Evolutionary conservation across 2,888 invertebrate species (phyloP).

Genomic region (Troilus luridus): DNA sequence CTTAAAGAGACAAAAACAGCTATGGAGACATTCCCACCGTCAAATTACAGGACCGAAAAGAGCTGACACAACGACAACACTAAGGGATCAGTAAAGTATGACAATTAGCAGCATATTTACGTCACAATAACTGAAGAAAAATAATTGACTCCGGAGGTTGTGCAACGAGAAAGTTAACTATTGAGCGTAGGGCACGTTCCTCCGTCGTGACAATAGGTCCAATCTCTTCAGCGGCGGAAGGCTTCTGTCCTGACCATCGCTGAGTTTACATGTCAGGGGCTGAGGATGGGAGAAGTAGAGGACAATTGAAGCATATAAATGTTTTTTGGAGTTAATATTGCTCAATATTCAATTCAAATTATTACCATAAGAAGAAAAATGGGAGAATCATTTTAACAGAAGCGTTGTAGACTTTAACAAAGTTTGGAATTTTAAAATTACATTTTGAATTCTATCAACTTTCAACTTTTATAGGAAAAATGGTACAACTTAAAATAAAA

Average conservation of each 20-base stretch:
- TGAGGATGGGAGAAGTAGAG: no score
- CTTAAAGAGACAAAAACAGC: no score
- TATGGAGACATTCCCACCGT: neutral
- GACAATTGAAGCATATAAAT: no score
- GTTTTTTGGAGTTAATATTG: no score
- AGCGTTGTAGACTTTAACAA: no score
- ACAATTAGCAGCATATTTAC: conserved; percentile 42
- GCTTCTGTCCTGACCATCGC: neutral
- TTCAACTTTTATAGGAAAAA: no score
- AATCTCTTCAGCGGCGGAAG: neutral
- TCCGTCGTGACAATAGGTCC: conserved; percentile 27
- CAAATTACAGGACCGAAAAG: neutral
- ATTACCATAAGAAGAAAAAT: no score
- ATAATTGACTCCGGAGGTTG: neutral
- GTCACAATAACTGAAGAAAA: conserved; percentile 34
- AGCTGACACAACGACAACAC: neutral
- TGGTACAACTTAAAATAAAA: no score
- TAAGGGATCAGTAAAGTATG: neutral
- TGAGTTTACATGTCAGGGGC: neutral
- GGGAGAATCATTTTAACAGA: no score
- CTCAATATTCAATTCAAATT: no score
- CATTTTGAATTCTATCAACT: no score
- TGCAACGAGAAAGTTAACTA: conserved; percentile 47
- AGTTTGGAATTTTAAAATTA: no score
- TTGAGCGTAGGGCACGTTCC: conserved; percentile 43